These are phyloP conservation scores for Conopomorpha cramerella DNA, from an alignment of 1,140 invertebrate genomes.

Conservation along the genomic window DNA sequence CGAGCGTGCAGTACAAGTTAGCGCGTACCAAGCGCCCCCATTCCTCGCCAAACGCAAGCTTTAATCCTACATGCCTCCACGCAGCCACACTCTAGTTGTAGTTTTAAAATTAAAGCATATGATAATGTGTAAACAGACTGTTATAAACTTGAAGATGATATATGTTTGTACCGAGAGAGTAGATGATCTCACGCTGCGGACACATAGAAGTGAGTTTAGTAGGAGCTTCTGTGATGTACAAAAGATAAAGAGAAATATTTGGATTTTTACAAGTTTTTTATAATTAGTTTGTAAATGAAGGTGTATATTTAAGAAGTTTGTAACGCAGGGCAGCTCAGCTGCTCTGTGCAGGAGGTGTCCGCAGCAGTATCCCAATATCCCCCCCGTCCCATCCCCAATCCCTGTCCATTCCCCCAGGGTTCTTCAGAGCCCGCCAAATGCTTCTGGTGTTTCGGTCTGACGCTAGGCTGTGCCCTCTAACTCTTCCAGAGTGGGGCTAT, in stretches of 20 bases:
- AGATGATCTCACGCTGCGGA: conserved; percentile 54
- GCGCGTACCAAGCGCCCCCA: conserved; percentile 8
- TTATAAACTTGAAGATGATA: conserved; percentile 45
- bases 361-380: conserved; percentile 25
- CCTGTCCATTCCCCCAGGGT: conserved; percentile 24
- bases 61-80: conserved; percentile 32
- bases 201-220: conserved; percentile 16
- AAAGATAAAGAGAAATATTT: conserved; percentile 49
- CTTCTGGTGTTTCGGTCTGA: conserved; percentile 21
- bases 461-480: conserved; percentile 11
- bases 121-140: conserved; percentile 28
- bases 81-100: conserved; percentile 36
- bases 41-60: conserved; percentile 34
- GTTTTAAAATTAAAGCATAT: conserved; percentile 46
- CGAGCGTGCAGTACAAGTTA: conserved; percentile 1
- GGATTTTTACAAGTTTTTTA: conserved; percentile 57
- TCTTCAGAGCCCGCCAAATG: conserved; percentile 43
- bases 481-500: conserved; percentile 16
- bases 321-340: conserved; percentile 15
- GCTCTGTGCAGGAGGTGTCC: conserved; percentile 20
- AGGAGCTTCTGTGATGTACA: conserved; percentile 56
- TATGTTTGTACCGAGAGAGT: conserved; percentile 50
- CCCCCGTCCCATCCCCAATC: conserved; percentile 28
- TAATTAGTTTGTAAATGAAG: conserved; percentile 55
- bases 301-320: conserved; percentile 49